These are phyloP conservation scores for Merops nubicus DNA, from an alignment of 2,113 vertebrate genomes.

Conservation along the genomic window DNA sequence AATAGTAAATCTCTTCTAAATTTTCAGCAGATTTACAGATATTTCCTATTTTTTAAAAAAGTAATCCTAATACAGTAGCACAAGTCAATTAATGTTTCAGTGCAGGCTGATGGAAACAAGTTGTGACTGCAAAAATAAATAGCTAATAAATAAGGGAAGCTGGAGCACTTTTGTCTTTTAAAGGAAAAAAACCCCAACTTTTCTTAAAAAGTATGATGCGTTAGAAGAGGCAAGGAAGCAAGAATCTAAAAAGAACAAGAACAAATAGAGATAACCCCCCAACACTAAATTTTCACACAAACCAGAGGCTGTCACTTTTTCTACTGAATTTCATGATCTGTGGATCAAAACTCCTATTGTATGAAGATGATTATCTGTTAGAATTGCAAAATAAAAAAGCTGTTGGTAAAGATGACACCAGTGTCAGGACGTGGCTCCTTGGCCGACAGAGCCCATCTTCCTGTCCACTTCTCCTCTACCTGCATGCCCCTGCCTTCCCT, in stretches of 20 bases:
- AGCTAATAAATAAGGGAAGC: not conserved
- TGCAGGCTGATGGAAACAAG: not conserved
- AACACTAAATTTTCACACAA: not conserved
- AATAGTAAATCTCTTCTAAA: not conserved
- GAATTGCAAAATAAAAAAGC: not conserved
- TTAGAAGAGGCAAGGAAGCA: not conserved
- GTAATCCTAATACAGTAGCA: not conserved
- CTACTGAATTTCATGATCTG: not conserved
- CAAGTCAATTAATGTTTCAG: slow-evolving; percentile 14
- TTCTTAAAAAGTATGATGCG: not conserved
- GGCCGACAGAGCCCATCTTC: not conserved
- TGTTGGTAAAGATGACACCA: accelerated
- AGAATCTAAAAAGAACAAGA: not conserved
- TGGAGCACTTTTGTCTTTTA: not conserved
- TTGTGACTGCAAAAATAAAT: not conserved
- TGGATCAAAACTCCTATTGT: not conserved
- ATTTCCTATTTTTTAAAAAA: not conserved
- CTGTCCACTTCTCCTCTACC: not conserved
- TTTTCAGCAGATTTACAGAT: not conserved
- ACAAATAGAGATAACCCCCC: not conserved
- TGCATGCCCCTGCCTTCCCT: not conserved
- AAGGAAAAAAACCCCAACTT: slow-evolving; percentile 7
- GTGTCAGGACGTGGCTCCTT: not conserved
- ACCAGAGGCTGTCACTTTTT: not conserved
- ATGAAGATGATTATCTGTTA: not conserved